Evolutionary conservation across 2,888 invertebrate genomes (phyloP).

Genomic region (Zaprionus obscuricornis): DNA sequence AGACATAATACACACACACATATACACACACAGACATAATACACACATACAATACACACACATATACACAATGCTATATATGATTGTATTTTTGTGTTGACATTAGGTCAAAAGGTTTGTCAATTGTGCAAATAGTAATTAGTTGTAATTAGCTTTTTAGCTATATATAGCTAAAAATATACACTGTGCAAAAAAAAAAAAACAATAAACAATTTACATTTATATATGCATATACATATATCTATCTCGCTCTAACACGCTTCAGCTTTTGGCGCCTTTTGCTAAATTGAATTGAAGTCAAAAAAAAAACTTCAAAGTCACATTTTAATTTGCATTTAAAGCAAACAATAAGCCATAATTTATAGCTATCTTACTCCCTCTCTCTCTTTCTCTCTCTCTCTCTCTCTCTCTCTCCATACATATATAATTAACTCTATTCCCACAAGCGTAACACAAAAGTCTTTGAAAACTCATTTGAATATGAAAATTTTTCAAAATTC

Average conservation of each 20-base stretch:
- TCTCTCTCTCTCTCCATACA: conserved; percentile 1
- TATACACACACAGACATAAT: conserved; percentile 5
- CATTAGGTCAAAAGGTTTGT: conserved; percentile 74
- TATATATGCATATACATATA: too few species aligned
- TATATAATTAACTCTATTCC: conserved; percentile 72
- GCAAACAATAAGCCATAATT: conserved; percentile 66
- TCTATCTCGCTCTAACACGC: too few species aligned
- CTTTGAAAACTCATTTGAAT: conserved; percentile 79
- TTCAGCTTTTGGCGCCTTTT: too few species aligned
- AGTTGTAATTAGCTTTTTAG: conserved; percentile 76
- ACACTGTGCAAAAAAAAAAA: conserved; percentile 21
- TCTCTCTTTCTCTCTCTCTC: too few species aligned
- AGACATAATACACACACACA: conserved; percentile 11
- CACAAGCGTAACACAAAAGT: conserved; percentile 51
- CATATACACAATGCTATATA: conserved; percentile 10
- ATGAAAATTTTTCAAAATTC: conserved; percentile 67
- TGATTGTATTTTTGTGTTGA: conserved; percentile 50
- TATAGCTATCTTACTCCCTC: conserved; percentile 22
- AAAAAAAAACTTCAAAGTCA: conserved; percentile 13
- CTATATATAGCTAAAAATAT: too few species aligned
- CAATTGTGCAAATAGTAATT: conserved; percentile 76
- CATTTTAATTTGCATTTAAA: conserved; percentile 56
- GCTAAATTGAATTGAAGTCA: conserved; percentile 27
- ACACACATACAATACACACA: conserved; percentile 1
- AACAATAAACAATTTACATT: conserved; percentile 37